Evolutionary conservation across 2,113 vertebrate genomes (phyloP).

Genomic region (Galbula dea): DNA sequence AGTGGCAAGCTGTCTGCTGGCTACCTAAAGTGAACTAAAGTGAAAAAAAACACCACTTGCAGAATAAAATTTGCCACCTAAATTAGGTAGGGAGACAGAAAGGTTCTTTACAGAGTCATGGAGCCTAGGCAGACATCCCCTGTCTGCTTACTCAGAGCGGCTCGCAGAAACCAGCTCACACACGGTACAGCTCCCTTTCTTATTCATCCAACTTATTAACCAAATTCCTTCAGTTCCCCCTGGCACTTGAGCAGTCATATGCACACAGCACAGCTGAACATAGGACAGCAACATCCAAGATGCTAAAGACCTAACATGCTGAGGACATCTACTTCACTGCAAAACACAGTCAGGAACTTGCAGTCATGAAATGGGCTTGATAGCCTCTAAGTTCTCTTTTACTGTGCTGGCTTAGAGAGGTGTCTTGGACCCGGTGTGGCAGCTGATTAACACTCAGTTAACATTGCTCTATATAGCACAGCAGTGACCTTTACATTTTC

Average conservation of each 20-base stretch:
- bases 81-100: not conserved
- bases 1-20: not conserved
- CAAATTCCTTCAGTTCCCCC: not conserved
- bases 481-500: constrained; percentile 66
- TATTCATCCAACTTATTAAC: not conserved
- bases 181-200: not conserved
- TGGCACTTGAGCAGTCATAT: not conserved
- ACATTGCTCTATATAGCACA: constrained; percentile 63
- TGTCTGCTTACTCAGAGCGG: not conserved
- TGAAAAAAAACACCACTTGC: not conserved
- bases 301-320: not conserved
- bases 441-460: constrained; percentile 77
- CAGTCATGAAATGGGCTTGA: constrained; percentile 25
- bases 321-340: constrained; percentile 54
- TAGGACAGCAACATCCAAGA: not conserved
- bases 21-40: not conserved
- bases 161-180: not conserved
- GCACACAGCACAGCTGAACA: not conserved
- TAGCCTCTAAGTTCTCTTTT: constrained; percentile 63
- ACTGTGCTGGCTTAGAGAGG: constrained; percentile 51
- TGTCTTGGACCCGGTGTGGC: constrained; percentile 54
- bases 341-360: constrained; percentile 45
- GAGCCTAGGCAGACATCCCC: not conserved
- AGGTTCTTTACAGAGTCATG: not conserved
- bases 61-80: not conserved